These are phyloP conservation scores for Chionis minor DNA, from an alignment of 2,113 vertebrate species.

Conservation along the genomic window DNA sequence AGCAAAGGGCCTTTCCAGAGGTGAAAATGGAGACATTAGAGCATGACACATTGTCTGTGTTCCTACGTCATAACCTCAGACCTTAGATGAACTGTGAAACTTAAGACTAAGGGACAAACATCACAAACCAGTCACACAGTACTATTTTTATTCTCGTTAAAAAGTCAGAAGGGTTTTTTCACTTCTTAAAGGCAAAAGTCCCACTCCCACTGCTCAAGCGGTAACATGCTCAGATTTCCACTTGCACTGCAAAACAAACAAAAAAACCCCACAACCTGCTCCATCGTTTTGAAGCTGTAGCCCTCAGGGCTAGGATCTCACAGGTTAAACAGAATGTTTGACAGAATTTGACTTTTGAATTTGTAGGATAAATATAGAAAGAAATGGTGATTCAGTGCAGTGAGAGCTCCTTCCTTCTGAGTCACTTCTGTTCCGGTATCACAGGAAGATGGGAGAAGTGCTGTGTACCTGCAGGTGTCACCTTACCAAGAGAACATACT, in stretches of 20 bases:
- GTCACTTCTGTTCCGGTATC: neutral
- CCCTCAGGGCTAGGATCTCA: neutral
- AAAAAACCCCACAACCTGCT: neutral
- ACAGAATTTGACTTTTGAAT: constrained; percentile 22
- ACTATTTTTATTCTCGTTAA: constrained; percentile 36
- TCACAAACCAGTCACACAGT: constrained; percentile 31
- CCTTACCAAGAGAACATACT: neutral
- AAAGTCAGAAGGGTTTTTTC: neutral
- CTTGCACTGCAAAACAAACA: neutral
- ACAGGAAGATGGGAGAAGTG: neutral
- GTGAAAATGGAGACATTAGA: constrained; percentile 29
- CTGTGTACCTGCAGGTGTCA: neutral
- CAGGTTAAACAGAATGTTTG: constrained; percentile 2
- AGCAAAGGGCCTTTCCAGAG: constrained; percentile 11
- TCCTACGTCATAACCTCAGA: constrained; percentile 19
- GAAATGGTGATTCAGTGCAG: neutral
- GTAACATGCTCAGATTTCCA: neutral
- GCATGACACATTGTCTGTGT: neutral
- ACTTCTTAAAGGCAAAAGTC: constrained; percentile 29
- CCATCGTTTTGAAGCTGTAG: neutral
- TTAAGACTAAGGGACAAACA: constrained; percentile 40
- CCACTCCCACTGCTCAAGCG: neutral
- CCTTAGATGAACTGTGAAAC: constrained; percentile 41
- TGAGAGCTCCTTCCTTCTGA: constrained; percentile 20
- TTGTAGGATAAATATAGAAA: neutral